phyloP scores from a whole-genome alignment of 35 echinoderm and acorn worm genomes.

The Eucidaris tribuloides region DNA sequence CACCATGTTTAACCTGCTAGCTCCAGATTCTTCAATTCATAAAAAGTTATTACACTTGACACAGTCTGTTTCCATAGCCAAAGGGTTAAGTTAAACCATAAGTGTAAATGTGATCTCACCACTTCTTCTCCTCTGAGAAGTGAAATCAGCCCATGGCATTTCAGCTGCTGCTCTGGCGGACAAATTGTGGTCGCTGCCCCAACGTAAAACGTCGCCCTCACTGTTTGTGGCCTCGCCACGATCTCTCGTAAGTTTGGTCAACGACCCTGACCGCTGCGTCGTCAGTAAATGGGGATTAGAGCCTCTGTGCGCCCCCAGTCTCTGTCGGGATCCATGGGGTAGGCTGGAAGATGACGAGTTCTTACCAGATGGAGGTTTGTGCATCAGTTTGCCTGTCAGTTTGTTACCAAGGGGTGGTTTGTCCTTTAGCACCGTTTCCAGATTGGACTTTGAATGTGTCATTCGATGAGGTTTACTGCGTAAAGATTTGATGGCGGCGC shows the following conservation, averaged over 20 bases:
- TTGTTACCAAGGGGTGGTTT: no score
- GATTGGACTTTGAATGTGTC: no score
- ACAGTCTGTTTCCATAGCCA: no score
- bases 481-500: no score
- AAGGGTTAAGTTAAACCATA: no score
- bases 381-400: conserved; percentile 5
- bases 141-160: conserved; percentile 14
- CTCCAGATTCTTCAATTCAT: no score
- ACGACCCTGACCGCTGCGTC: neutral
- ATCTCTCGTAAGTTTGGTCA: neutral
- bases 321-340: neutral
- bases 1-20: no score
- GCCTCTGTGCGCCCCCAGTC: neutral
- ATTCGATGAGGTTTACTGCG: no score
- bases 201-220: conserved; percentile 1
- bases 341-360: neutral
- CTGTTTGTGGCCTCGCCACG: neutral
- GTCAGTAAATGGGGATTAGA: neutral
- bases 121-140: no score
- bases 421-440: no score
- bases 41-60: no score
- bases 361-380: neutral
- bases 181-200: conserved; percentile 4
- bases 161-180: neutral
- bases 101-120: no score